Percentiles rank a stretch among this genome's conserved stretches.
Conservation (phyloP, 1,140 invertebrate genomes). For the Drosophila malerkotliana region DNA sequence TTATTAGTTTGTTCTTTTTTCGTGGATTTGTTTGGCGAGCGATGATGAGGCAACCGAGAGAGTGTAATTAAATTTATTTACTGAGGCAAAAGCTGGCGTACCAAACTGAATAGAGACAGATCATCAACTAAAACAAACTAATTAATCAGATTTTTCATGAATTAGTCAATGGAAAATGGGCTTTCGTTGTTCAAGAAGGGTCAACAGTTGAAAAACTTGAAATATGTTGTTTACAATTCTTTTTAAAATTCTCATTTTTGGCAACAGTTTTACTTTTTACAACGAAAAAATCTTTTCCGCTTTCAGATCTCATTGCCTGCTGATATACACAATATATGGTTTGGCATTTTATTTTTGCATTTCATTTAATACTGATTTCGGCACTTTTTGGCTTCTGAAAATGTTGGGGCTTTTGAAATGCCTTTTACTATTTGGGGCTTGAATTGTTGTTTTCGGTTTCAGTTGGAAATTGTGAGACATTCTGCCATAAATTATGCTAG, state of each 20-base stretch:
- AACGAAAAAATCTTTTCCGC: constrained; percentile 66
- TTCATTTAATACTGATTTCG: constrained; percentile 51
- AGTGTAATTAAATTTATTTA: constrained; percentile 76
- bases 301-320: constrained; percentile 22
- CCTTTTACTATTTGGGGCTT: constrained; percentile 55
- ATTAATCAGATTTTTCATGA: constrained; percentile 52
- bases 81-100: constrained; percentile 43
- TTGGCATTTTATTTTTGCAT: constrained; percentile 63
- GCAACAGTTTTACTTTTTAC: constrained; percentile 62
- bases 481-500: constrained; percentile 23
- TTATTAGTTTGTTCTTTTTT: constrained; percentile 40
- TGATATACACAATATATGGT: constrained; percentile 53
- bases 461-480: constrained; percentile 29
- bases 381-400: constrained; percentile 31
- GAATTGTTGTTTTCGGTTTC: constrained; percentile 50
- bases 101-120: constrained; percentile 32
- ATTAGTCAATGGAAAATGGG: constrained; percentile 64
- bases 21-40: constrained; percentile 22
- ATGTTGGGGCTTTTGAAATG: constrained; percentile 40
- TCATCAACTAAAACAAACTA: constrained; percentile 42
- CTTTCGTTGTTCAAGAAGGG: constrained; percentile 34
- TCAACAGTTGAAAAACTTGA: constrained; percentile 14
- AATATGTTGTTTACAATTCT: constrained; percentile 16
- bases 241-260: constrained; percentile 42
- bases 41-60: constrained; percentile 45